Evolutionary conservation across 2,888 invertebrate species (phyloP).

Genomic region (Bruchidius siliquastri): DNA sequence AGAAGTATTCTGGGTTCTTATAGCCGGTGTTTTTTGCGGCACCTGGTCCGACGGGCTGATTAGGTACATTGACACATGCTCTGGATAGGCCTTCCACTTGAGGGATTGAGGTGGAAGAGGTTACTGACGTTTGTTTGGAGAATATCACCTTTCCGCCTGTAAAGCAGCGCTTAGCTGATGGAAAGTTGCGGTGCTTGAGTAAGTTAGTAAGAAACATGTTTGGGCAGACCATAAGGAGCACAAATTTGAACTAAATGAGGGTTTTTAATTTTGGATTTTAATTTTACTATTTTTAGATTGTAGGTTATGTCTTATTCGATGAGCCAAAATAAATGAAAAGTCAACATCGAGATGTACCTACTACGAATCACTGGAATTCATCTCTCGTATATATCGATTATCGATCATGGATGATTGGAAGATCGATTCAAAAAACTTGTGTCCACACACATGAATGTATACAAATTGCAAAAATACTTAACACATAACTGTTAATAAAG

Average conservation of each 20-base stretch:
- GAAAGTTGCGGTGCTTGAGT: constrained; percentile 28
- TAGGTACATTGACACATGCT: constrained; percentile 53
- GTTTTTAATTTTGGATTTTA: not conserved
- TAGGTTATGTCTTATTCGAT: not conserved
- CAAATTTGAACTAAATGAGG: too few relatives aligned
- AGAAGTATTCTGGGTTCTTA: constrained; percentile 85
- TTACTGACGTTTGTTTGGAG: constrained; percentile 21
- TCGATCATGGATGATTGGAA: too few relatives aligned
- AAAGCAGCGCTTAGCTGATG: constrained; percentile 29
- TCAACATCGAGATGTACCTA: too few relatives aligned
- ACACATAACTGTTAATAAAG: too few relatives aligned
- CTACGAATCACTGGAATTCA: too few relatives aligned
- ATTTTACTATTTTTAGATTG: not conserved
- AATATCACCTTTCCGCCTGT: constrained; percentile 34
- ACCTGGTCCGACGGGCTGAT: constrained; percentile 64
- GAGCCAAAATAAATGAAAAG: too few relatives aligned
- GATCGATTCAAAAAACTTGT: too few relatives aligned
- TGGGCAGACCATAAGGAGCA: not conserved
- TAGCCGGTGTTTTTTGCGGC: constrained; percentile 62
- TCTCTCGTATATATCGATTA: too few relatives aligned
- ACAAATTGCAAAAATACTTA: too few relatives aligned
- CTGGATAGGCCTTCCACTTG: constrained; percentile 64
- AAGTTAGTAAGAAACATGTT: not conserved
- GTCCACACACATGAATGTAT: too few relatives aligned
- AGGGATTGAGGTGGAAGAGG: constrained; percentile 4